A percentile compares a stretch with the other conserved stretches of the same genome.
Evolutionary conservation across 2,888 invertebrate species (phyloP).

Genomic region (Andrena chrysosceles): DNA sequence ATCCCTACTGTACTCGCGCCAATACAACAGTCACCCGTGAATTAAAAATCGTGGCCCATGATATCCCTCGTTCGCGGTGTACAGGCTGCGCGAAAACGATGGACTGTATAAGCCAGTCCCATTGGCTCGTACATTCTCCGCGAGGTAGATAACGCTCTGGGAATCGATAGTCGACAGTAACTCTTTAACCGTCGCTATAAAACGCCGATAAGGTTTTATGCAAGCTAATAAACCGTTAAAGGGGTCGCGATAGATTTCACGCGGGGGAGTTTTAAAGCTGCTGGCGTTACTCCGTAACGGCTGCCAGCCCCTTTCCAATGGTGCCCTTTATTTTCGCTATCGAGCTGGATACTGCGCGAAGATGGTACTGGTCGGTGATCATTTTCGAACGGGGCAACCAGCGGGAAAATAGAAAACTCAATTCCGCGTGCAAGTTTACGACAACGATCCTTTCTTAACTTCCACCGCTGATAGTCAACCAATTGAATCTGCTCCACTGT

Average conservation of each 20-base stretch:
- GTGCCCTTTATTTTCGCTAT: neutral
- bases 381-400: neutral
- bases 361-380: neutral
- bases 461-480: too few species aligned
- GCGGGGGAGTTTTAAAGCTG: neutral
- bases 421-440: too few species aligned
- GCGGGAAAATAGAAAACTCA: neutral
- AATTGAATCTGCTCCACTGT: too few species aligned
- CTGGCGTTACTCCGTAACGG: neutral
- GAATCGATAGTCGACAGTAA: slow-evolving; percentile 43
- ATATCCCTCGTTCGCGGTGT: too few species aligned
- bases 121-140: neutral
- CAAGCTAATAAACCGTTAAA: slow-evolving; percentile 43
- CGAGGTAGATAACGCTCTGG: slow-evolving; percentile 21
- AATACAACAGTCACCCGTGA: too few species aligned
- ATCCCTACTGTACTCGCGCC: too few species aligned
- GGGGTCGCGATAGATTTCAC: slow-evolving; percentile 15
- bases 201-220: slow-evolving; percentile 52
- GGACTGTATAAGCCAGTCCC: neutral
- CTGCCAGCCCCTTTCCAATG: neutral
- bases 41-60: too few species aligned
- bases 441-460: too few species aligned
- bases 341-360: neutral
- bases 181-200: slow-evolving; percentile 34
- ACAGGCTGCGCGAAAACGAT: neutral